A percentile compares a stretch with the other conserved stretches of the same genome.
Conservation (phyloP, 2,888 invertebrate genomes). For the Lordiphosa andalusiaca region DNA sequence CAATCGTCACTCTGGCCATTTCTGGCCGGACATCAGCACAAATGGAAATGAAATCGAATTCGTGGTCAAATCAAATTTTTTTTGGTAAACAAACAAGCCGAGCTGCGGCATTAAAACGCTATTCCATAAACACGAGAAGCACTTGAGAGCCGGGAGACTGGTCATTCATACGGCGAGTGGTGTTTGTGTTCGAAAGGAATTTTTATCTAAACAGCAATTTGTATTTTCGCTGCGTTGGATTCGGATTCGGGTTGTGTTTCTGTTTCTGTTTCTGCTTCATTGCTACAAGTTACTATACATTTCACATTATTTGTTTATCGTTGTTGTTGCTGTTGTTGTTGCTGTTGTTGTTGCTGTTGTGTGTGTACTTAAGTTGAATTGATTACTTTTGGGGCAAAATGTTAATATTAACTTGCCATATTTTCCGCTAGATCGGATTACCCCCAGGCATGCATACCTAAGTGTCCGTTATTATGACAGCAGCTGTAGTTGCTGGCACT, state of each 20-base stretch:
- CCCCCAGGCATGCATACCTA: conserved; percentile 17
- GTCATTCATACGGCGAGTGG: not conserved
- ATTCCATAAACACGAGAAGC: conserved; percentile 1
- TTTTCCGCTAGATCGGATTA: conserved; percentile 57
- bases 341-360: conserved; percentile 9
- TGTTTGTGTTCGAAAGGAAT: conserved; percentile 37
- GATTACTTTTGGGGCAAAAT: conserved; percentile 56
- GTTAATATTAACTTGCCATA: conserved; percentile 55
- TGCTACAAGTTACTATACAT: conserved; percentile 60
- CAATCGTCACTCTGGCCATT: conserved; percentile 18
- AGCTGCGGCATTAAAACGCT: no score
- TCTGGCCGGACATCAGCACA: conserved; percentile 2
- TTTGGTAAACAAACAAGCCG: no score
- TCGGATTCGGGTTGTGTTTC: conserved; percentile 31
- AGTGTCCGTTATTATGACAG: not conserved
- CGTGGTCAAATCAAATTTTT: conserved; percentile 1
- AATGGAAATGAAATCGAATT: conserved; percentile 7
- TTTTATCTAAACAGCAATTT: conserved; percentile 55
- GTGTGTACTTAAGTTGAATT: conserved; percentile 40
- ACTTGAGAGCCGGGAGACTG: conserved; percentile 1
- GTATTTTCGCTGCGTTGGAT: conserved; percentile 52
- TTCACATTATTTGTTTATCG: conserved; percentile 42
- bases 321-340: conserved; percentile 27
- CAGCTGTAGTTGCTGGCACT: no score
- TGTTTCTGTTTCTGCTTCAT: conserved; percentile 19